These are phyloP conservation scores for Hofmannophila pseudospretella DNA, from an alignment of 2,888 invertebrate species.

Conservation along the genomic window DNA sequence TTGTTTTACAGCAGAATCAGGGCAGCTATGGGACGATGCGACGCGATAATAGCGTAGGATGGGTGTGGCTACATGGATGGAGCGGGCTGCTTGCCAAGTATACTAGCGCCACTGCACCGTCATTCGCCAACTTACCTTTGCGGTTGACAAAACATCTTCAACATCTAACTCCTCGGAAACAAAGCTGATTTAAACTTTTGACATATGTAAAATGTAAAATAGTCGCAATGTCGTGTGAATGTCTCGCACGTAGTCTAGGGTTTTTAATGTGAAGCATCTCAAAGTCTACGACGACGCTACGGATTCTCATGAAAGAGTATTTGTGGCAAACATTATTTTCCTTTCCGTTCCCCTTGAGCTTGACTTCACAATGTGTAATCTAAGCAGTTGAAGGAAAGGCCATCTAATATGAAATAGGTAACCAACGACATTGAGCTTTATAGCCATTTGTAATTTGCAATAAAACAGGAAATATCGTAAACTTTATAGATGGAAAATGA, in stretches of 20 bases:
- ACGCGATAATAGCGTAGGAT: constrained; percentile 49
- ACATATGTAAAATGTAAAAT: constrained; percentile 20
- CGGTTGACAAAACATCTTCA: constrained; percentile 20
- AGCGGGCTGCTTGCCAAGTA: constrained; percentile 66
- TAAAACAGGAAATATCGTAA: neutral
- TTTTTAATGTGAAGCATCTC: constrained; percentile 61
- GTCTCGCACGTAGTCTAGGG: constrained; percentile 66
- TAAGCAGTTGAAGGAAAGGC: too few species aligned
- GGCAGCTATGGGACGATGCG: constrained; percentile 49
- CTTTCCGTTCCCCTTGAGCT: constrained; percentile 19
- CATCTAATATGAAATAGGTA: too few species aligned
- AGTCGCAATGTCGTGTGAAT: constrained; percentile 45
- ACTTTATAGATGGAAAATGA: neutral
- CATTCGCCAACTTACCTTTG: constrained; percentile 36
- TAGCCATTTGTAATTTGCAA: neutral
- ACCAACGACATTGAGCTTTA: neutral
- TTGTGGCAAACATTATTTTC: constrained; percentile 20
- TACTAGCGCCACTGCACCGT: constrained; percentile 68
- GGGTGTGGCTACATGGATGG: constrained; percentile 45
- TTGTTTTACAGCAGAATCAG: constrained; percentile 50
- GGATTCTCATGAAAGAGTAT: constrained; percentile 42
- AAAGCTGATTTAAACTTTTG: constrained; percentile 35
- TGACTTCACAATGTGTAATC: constrained; percentile 12
- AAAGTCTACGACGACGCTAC: constrained; percentile 43
- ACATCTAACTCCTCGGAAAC: constrained; percentile 28